Evolutionary conservation across 2,797 vertebrate genomes (phyloP).

Genomic region (Coilia nasus): DNA sequence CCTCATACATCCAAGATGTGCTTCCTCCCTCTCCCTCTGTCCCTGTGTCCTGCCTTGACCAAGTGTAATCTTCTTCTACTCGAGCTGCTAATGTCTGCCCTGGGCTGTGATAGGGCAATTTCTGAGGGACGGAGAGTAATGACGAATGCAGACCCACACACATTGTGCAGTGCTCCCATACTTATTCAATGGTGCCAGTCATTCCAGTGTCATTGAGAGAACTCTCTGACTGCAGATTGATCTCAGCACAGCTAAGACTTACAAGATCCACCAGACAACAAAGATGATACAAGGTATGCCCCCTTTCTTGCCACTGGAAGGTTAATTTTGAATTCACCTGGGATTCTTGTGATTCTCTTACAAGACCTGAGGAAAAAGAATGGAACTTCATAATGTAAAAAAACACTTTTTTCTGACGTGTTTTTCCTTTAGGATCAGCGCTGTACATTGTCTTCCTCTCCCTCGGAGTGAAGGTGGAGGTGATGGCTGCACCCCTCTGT

Average conservation of each 20-base stretch:
- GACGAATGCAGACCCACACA: conserved; percentile 37
- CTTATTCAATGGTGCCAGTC: conserved; percentile 43
- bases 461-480: conserved; percentile 44
- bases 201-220: conserved; percentile 21
- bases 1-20: not conserved
- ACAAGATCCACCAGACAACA: conserved; percentile 29
- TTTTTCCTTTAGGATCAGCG: conserved; percentile 43
- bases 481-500: conserved; percentile 48
- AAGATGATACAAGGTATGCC: conserved; percentile 56
- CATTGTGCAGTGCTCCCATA: conserved; percentile 23
- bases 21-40: not conserved
- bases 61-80: not conserved
- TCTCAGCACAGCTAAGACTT: not conserved
- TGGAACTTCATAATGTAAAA: not conserved
- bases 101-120: conserved; percentile 27
- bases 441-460: conserved; percentile 51
- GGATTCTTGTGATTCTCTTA: not conserved
- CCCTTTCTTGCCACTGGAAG: not conserved
- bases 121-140: conserved; percentile 42
- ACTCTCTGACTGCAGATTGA: conserved; percentile 14
- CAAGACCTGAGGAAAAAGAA: not conserved
- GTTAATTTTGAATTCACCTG: not conserved
- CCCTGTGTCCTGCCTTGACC: not conserved
- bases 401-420: not conserved
- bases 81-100: conserved; percentile 27